phyloP scores from a whole-genome alignment of 1,140 invertebrate genomes.

The Aporrectodea caliginosa region DNA sequence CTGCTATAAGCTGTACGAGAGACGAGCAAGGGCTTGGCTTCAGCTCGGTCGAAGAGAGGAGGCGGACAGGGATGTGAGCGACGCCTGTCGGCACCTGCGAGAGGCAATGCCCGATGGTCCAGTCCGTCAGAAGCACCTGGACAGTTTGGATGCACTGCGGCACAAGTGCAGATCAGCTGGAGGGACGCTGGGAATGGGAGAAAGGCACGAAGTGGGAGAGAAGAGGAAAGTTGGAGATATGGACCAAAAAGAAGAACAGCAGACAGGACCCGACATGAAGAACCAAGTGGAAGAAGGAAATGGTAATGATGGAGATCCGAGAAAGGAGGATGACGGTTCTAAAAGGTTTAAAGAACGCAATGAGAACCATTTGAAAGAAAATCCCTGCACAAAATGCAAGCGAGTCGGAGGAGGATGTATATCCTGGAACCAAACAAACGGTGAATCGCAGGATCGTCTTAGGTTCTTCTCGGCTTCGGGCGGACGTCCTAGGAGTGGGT shows the following conservation, averaged over 20 bases:
- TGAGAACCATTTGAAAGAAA: not conserved
- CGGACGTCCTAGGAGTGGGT: no score
- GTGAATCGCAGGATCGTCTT: not conserved
- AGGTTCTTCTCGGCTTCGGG: not conserved
- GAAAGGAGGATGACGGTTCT: not conserved
- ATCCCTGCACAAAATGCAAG: no score
- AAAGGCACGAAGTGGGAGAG: not conserved
- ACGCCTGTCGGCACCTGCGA: not conserved
- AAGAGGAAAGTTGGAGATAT: not conserved
- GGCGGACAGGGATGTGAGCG: not conserved
- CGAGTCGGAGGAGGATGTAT: not conserved
- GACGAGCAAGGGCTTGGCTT: not conserved
- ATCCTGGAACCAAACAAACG: not conserved
- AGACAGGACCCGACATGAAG: no score
- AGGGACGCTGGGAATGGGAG: no score
- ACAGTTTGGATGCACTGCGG: not conserved
- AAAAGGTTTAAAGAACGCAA: no score
- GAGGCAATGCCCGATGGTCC: not conserved
- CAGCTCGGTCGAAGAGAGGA: not conserved
- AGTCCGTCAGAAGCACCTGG: not conserved
- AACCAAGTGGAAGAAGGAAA: not conserved
- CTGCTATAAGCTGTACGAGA: not conserved
- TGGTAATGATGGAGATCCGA: not conserved
- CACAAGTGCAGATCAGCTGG: no score
- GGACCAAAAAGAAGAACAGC: no score